Evolutionary conservation across 2,113 vertebrate species (phyloP), one percentile per base, ranked within the genome.

Genomic region (Lophius piscatorius): DNA sequence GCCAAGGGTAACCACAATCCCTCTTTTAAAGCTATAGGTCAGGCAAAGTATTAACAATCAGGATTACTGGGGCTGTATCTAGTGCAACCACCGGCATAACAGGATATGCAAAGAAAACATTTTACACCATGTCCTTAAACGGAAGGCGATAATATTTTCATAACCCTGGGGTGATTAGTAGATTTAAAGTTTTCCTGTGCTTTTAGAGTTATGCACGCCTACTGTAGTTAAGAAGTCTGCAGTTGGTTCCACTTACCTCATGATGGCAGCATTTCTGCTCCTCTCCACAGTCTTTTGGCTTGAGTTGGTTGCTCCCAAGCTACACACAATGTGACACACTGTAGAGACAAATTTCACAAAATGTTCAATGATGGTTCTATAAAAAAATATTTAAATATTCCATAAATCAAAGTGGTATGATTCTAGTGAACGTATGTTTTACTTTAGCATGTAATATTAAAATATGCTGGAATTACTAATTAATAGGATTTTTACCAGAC

Each of bases 211-310:
- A 8, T 13, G 11, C 49, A 14, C 11, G 50, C 11, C n/a, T 10
- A 38, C 49, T 42, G 12, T 21, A 35, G 24, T 48, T 35, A 18
- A 33, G 3, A 20, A 23, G 1, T 0, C 13, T 54, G 59, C 54
- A 78, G 68, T 70, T 76, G 2, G 1, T 5, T 9, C 2, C 1
- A 2, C 6, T 48, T 0, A 0, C 83, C 86, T 67, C 67, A 11
- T 65, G 86, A 38, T 83, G 86, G 81, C 78, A 74, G 64, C 75
- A 78, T 76, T 80, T 74, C 10, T 12, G 59, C 35, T 39, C 17
- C 20, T 48, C 74, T 35, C 49, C 38, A 49, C 20, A 36, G 2
- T 38, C 18, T 41, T 64, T n/a, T 20, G 55, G 28, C n/a, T 46
- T 9, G 29, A 50, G 24, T 21, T 51, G 41, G 29, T 31, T 8